phyloP scores from a whole-genome alignment of 2,888 invertebrate species.

The Pyrocoelia pectoralis region DNA sequence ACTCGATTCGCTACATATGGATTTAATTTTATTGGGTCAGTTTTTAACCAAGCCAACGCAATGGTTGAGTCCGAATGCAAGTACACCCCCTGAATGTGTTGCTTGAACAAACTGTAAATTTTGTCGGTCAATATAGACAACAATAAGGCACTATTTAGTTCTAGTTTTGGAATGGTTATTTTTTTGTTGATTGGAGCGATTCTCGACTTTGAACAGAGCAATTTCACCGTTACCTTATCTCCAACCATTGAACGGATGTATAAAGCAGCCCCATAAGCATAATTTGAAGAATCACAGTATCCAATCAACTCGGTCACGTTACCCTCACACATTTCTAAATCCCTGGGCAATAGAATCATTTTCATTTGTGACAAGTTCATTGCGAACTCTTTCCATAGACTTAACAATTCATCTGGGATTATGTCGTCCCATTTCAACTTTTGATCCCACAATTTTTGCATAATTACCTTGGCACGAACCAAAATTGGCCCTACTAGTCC shows the following conservation, averaged over 20 bases:
- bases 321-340: neutral
- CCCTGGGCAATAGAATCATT: neutral
- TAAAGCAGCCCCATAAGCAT: no score
- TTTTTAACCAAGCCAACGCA: conserved; percentile 22
- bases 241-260: no score
- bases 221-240: no score
- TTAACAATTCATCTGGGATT: neutral
- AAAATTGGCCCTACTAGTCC: conserved; percentile 6
- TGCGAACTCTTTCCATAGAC: neutral
- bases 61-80: conserved; percentile 36
- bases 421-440: neutral
- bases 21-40: conserved; percentile 5
- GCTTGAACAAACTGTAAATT: neutral
- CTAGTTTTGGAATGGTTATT: no score
- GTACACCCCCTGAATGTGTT: neutral
- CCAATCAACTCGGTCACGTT: neutral
- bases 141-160: no score
- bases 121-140: conserved; percentile 6
- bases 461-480: neutral
- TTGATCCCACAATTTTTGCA: neutral
- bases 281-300: no score
- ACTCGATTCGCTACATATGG: conserved; percentile 34
- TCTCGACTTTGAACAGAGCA: no score
- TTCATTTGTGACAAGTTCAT: no score
- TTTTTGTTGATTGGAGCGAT: no score